Conservation (phyloP, 2,797 vertebrate genomes). For the Sebastes nivosus region DNA sequence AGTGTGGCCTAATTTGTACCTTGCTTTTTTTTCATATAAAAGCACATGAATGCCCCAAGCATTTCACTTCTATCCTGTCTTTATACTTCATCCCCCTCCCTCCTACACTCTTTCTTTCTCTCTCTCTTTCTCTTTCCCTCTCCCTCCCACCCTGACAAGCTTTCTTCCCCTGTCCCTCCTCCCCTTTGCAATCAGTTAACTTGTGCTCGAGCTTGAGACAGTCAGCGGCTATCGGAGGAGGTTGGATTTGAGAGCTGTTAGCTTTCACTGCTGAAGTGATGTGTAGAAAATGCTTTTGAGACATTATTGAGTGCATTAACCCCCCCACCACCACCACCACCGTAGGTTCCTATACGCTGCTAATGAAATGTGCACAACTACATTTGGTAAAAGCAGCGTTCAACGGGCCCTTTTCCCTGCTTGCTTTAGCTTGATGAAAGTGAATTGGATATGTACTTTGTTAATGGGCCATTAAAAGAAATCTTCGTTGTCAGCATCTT, state of each 20-base stretch:
- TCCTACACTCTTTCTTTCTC: constrained; percentile 48
- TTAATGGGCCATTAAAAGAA: constrained; percentile 57
- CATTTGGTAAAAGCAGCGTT: constrained; percentile 60
- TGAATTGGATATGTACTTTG: constrained; percentile 66
- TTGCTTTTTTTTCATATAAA: constrained; percentile 76
- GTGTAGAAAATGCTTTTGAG: constrained; percentile 42
- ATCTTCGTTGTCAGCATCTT: constrained; percentile 63
- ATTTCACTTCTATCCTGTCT: constrained; percentile 69
- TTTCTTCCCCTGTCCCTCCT: constrained; percentile 51
- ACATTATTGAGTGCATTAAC: constrained; percentile 55
- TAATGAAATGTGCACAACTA: constrained; percentile 62
- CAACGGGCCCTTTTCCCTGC: constrained; percentile 48
- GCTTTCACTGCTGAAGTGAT: constrained; percentile 31
- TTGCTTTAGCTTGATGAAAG: constrained; percentile 72
- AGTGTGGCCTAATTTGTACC: constrained; percentile 81
- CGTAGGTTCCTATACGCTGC: constrained; percentile 17
- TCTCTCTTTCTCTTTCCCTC: constrained; percentile 22
- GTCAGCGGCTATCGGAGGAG: constrained; percentile 31
- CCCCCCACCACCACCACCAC: too few relatives aligned
- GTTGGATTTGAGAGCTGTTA: constrained; percentile 28
- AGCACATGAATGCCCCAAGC: constrained; percentile 78
- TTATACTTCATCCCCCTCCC: constrained; percentile 62
- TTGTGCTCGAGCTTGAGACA: constrained; percentile 44
- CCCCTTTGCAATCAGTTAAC: constrained; percentile 48
- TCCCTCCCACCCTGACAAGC: constrained; percentile 62